Conservation (phyloP, 2,888 invertebrate species). For the Anagyrus pseudococci region DNA sequence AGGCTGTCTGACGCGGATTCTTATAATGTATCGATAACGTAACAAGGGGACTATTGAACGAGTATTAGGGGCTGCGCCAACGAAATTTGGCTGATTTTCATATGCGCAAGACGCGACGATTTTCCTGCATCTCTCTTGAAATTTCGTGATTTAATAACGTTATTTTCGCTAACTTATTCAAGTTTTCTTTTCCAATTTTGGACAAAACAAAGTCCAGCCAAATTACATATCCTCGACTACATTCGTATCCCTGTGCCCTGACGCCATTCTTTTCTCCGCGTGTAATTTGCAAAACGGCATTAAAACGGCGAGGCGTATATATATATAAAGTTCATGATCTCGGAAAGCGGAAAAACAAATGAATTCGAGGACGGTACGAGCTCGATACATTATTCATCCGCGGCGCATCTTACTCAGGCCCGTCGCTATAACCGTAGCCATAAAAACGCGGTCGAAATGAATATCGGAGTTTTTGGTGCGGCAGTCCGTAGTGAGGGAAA, state of each 20-base stretch:
- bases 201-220: no score
- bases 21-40: slow-evolving; percentile 61
- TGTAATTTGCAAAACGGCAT: slow-evolving; percentile 58
- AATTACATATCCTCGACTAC: no score
- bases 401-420: slow-evolving; percentile 28
- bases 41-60: slow-evolving; percentile 61
- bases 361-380: slow-evolving; percentile 8
- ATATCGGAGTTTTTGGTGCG: slow-evolving; percentile 32
- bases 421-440: slow-evolving; percentile 3
- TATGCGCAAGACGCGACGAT: slow-evolving; percentile 51
- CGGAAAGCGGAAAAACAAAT: slow-evolving; percentile 3
- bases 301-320: slow-evolving; percentile 56
- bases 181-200: no score
- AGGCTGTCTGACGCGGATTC: no score
- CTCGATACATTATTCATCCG: slow-evolving; percentile 38
- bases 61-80: slow-evolving; percentile 45
- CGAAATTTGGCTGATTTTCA: no score
- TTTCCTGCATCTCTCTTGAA: no score
- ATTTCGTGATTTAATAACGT: no score
- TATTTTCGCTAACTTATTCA: no score
- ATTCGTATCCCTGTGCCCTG: slow-evolving; percentile 35
- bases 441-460: slow-evolving; percentile 38
- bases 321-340: background rate
- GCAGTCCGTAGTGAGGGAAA: no score
- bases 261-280: background rate